A percentile compares a stretch with the other conserved stretches of the same genome.
phyloP scores from a whole-genome alignment of 1,140 invertebrate genomes.

The Hestina assimilis region DNA sequence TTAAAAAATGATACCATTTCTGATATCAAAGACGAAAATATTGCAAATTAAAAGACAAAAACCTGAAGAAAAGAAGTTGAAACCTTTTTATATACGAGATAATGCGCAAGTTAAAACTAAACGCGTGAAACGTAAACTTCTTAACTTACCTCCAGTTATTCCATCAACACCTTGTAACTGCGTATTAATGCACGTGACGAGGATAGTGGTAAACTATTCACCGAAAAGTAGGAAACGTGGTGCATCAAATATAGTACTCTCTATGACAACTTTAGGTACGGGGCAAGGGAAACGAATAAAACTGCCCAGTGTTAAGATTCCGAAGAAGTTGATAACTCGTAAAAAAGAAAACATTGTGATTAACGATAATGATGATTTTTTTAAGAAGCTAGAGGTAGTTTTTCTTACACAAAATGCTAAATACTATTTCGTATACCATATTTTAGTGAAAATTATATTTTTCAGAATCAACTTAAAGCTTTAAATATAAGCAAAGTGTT shows the following conservation, averaged over 20 bases:
- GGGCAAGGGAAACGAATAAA: constrained; percentile 54
- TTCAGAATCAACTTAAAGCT: constrained; percentile 70
- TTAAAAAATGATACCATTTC: constrained; percentile 52
- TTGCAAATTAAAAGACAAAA: constrained; percentile 50
- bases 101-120: constrained; percentile 40
- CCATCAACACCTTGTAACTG: constrained; percentile 46
- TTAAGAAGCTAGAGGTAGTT: constrained; percentile 69
- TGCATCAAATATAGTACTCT: constrained; percentile 52
- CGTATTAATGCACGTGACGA: constrained; percentile 52
- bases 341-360: constrained; percentile 40
- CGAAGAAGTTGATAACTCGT: constrained; percentile 40
- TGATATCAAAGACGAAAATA: constrained; percentile 60
- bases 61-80: constrained; percentile 34
- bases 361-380: constrained; percentile 62
- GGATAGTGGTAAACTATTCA: constrained; percentile 55
- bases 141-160: constrained; percentile 31
- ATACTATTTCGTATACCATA: neutral
- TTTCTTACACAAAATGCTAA: neutral
- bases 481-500: constrained; percentile 56
- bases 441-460: constrained; percentile 8
- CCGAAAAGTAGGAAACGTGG: constrained; percentile 53
- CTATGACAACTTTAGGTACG: constrained; percentile 50
- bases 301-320: constrained; percentile 43
- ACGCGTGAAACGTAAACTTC: constrained; percentile 37
- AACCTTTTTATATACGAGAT: constrained; percentile 35